Percentiles rank a stretch among this genome's conserved stretches.
These are phyloP conservation scores for Alectoris magna DNA, from an alignment of 2,797 vertebrate genomes.

Conservation along the genomic window DNA sequence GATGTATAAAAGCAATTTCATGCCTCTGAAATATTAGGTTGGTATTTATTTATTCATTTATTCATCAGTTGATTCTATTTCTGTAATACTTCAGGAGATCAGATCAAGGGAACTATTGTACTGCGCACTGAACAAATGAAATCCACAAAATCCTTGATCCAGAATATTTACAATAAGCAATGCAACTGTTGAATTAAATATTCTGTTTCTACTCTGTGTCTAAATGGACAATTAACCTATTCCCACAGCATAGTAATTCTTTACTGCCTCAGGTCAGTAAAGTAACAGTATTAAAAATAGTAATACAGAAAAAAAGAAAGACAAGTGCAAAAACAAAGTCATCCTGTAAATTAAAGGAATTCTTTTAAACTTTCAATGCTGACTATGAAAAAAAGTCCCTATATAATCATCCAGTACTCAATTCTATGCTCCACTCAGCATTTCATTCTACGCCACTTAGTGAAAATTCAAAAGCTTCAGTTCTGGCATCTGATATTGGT, in stretches of 20 bases:
- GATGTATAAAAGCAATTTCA: background rate
- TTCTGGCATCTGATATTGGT: background rate
- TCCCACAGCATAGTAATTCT: background rate
- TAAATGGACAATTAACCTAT: conserved; percentile 34
- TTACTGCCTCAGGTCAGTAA: background rate
- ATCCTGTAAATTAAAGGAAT: background rate
- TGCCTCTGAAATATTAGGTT: background rate
- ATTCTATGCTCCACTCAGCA: background rate
- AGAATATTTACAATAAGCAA: conserved; percentile 6
- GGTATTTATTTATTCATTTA: conserved; percentile 41
- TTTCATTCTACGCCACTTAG: background rate
- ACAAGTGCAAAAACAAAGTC: background rate
- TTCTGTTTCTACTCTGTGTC: background rate
- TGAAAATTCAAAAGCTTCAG: background rate
- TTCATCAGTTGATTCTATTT: conserved; percentile 41
- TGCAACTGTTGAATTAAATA: background rate
- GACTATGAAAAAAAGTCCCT: background rate
- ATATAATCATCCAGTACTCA: background rate
- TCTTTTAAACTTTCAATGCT: background rate
- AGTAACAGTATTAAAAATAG: background rate
- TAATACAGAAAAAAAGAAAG: background rate
- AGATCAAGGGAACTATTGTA: conserved; percentile 3
- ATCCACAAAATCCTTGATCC: background rate
- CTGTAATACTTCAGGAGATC: background rate
- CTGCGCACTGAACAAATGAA: background rate